Percentiles rank a stretch among this genome's conserved stretches.
These are phyloP conservation scores for Galeopsomyia nigrocyanea DNA, from an alignment of 2,888 invertebrate genomes.

Conservation along the genomic window DNA sequence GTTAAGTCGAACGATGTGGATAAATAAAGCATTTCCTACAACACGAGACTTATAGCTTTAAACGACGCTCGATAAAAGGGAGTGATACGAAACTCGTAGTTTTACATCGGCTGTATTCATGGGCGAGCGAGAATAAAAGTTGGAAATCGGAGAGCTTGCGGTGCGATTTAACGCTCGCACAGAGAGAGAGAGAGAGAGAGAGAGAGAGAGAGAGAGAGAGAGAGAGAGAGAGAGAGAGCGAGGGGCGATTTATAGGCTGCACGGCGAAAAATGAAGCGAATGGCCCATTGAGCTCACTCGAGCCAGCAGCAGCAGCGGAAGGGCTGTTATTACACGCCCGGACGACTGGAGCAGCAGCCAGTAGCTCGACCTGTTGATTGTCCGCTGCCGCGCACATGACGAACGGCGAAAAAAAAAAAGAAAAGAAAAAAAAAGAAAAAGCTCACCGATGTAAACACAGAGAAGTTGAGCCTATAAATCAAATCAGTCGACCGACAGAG, in stretches of 20 bases:
- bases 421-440: neutral
- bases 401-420: neutral
- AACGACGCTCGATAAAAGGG: too few species aligned
- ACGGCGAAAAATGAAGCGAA: conserved; percentile 36
- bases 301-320: conserved; percentile 18
- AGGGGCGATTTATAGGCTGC: conserved; percentile 19
- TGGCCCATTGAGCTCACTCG: conserved; percentile 28
- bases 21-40: too few species aligned
- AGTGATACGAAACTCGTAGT: conserved; percentile 12
- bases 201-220: neutral
- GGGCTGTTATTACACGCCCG: conserved; percentile 39
- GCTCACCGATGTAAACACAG: too few species aligned
- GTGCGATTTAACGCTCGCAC: conserved; percentile 2
- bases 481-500: conserved; percentile 24
- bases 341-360: conserved; percentile 15
- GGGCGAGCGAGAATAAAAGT: conserved; percentile 24
- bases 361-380: conserved; percentile 43
- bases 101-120: conserved; percentile 22
- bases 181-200: neutral
- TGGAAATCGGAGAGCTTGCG: conserved; percentile 11
- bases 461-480: conserved; percentile 22
- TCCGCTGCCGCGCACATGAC: conserved; percentile 26
- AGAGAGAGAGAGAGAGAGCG: neutral
- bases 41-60: too few species aligned
- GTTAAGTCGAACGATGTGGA: too few species aligned